Evolutionary conservation across 2,113 vertebrate species (phyloP), one percentile per base, ranked within the genome.

Genomic region (Neodontobutis hainanensis): DNA sequence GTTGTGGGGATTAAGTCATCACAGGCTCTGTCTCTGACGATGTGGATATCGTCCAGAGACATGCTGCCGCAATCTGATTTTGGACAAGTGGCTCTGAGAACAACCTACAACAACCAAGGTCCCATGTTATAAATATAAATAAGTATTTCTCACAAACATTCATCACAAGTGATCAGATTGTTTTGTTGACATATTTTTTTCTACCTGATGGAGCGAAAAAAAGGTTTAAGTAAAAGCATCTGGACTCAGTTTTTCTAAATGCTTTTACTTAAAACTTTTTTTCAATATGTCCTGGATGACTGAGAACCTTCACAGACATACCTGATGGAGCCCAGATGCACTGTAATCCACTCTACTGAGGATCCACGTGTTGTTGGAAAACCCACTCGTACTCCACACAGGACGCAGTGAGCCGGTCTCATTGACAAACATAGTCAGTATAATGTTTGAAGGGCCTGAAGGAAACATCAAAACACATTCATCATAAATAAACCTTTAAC

Each of bases 1-100:
- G 91, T 89, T n/a, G 87, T 87, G 5, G 78, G 73, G 40, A 60
- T 45, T 0, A 73, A 34, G 2, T 82, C 79, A 34, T 70, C 42
- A 68, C 92, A 93, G 46, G 64, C 60, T 19, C 11, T 42, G 14
- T 72, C 51, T 34, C 71, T 81, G 16, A 85, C 77, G 52, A 93
- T 77, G 48, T 86, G 82, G 46, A 93, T 5, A 12, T 93, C 92
- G 68, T 93, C 92, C 40, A 93, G 60, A n/a, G 90, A 59, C 42
- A 92, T 73, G 43, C 43, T 69, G 27, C 35, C 82, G 0, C 1
- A 1, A 0, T 0, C 0, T 0, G 0, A 7, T 2, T 0, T 0
- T 3, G 2, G 0, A 49, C 38, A 36, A 12, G 2, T 61, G 35
- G 82, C 90, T 81, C 87, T 82, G 78, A 93, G 82, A 66, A 93